Evolutionary conservation across 2,113 vertebrate genomes (phyloP).

Genomic region (Saguinus imperator): DNA sequence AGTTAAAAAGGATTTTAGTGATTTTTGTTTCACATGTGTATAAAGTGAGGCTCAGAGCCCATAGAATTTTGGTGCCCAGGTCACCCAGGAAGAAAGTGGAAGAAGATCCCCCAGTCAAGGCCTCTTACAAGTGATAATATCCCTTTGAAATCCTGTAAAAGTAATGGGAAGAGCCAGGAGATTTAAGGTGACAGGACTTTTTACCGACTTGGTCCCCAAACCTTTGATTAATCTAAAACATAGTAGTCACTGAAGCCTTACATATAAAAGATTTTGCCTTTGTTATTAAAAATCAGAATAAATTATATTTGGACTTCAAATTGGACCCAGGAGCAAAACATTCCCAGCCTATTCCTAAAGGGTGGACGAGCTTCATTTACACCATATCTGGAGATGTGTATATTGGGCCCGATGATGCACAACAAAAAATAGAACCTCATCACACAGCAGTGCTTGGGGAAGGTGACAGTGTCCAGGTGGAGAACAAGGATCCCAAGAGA

Average conservation of each 20-base stretch:
- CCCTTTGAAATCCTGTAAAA: neutral
- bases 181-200: neutral
- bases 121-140: neutral
- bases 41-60: neutral
- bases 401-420: slow-evolving; percentile 81
- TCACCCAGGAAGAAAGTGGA: neutral
- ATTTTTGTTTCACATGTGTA: neutral
- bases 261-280: neutral
- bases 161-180: neutral
- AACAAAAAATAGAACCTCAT: slow-evolving; percentile 85
- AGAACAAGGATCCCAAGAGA: too few species aligned
- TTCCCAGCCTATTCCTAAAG: too few species aligned
- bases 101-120: neutral
- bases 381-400: too few species aligned
- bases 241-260: neutral
- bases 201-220: neutral
- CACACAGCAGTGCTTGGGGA: slow-evolving; percentile 86
- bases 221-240: neutral
- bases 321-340: too few species aligned
- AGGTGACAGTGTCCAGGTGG: slow-evolving; percentile 83
- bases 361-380: too few species aligned
- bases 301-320: too few species aligned
- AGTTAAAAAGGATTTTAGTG: neutral
- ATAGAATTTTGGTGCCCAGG: neutral
- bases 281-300: slow-evolving; percentile 30